Evolutionary conservation across 2,113 vertebrate species (phyloP), one percentile per base, ranked within the genome.

Genomic region (Cavia porcellus): DNA sequence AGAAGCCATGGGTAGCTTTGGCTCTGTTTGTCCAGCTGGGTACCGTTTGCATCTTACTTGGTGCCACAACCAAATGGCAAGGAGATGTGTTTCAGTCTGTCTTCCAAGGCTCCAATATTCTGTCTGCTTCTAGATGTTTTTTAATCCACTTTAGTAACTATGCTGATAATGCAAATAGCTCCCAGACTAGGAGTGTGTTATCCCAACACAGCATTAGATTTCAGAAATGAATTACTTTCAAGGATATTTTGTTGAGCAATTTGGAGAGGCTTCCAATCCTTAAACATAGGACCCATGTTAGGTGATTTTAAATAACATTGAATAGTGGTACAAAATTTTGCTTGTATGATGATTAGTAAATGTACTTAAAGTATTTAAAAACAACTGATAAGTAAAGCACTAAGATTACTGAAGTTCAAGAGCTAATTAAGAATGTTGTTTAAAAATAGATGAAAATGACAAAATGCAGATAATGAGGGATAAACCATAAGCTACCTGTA

Each of bases 301-400:
- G 77, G 50, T 79, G 66, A 55, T 92, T 86, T 92, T 77, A 42
- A 89, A 83, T 59, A 59, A 70, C 17, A 82, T 81, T 95, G 86
- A 97, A 45, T 79, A 93, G 47, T 89, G 32, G 22, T 47, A 30
- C 6, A 93, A 55, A 91, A 30, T 45, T 74, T 97, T 74, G 35
- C 80, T 83, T 64, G 72, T 70, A 62, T 64, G 28, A 30, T 64
- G 86, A 64, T 90, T 80, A 59, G 86, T 68, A 89, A 47, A 68
- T 4, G 55, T 74, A 92, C 77, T 82, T 80, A 77, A 81, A 86
- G 47, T 74, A 92, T 82, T 82, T 80, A 77, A 75, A 86, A 97
- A 62, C 7, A 50, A 70, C 90, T 93, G 90, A 32, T 59, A 22
- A 90, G 25, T 24, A 75, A 89, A 32, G 42, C 20, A 74, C 68